These are phyloP conservation scores for Oxyruncus cristatus DNA, from an alignment of 2,113 vertebrate species.

Conservation along the genomic window DNA sequence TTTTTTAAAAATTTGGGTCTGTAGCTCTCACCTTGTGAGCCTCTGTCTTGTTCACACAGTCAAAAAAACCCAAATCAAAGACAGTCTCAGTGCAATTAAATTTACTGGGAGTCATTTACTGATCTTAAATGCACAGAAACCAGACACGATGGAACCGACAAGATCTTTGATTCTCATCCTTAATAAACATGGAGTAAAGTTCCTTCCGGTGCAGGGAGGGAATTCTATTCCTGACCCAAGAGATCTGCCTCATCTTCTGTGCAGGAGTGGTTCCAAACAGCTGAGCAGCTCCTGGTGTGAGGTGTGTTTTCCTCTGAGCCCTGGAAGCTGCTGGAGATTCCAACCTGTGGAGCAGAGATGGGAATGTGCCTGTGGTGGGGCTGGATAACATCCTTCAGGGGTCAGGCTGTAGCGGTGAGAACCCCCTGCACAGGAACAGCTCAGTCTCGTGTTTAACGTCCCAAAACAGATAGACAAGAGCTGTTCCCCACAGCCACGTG, in stretches of 20 bases:
- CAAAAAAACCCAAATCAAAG: neutral
- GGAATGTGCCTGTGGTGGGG: neutral
- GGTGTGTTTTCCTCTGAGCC: neutral
- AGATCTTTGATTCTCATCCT: neutral
- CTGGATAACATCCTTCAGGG: accelerated
- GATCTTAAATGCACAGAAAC: neutral
- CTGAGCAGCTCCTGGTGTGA: neutral
- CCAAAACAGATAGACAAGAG: neutral
- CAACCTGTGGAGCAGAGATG: accelerated
- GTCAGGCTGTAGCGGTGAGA: neutral
- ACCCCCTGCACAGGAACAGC: neutral
- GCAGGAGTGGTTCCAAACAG: neutral
- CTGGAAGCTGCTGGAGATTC: neutral
- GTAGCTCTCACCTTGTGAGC: neutral
- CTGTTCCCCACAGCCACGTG: neutral
- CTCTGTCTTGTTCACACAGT: neutral
- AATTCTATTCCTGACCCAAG: neutral
- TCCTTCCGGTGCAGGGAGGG: neutral
- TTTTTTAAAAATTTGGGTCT: neutral
- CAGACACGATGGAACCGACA: neutral
- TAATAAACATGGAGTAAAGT: neutral
- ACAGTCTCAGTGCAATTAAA: neutral
- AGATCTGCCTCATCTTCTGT: neutral
- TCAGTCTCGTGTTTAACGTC: neutral
- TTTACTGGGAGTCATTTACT: neutral